A percentile compares a stretch with the other conserved stretches of the same genome.
These are phyloP conservation scores for Calcarius lapponicus DNA, from an alignment of 2,797 vertebrate genomes.

Conservation along the genomic window DNA sequence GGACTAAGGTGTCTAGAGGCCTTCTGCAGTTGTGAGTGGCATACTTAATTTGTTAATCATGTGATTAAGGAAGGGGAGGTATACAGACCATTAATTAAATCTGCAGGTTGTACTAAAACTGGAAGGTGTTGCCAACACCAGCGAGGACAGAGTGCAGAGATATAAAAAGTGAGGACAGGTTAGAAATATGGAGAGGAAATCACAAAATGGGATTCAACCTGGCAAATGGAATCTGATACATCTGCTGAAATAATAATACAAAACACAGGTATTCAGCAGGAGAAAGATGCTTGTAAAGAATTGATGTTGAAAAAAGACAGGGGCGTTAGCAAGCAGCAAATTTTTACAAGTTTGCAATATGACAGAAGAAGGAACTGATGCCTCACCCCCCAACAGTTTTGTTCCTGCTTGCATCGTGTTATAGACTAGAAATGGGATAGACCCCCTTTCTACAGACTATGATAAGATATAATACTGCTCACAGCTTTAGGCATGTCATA, in stretches of 20 bases:
- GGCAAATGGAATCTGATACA: conserved; percentile 7
- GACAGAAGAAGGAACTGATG: background rate
- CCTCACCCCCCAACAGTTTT: background rate
- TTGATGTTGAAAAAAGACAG: background rate
- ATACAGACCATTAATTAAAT: conserved; percentile 31
- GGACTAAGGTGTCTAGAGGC: background rate
- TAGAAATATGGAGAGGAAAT: conserved; percentile 43
- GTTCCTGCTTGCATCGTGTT: background rate
- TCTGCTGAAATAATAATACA: conserved; percentile 36
- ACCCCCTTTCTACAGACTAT: background rate
- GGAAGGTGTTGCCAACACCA: background rate
- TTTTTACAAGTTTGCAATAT: background rate
- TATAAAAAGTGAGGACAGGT: conserved; percentile 14
- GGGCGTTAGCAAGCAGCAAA: background rate
- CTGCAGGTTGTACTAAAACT: background rate
- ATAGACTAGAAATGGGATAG: background rate
- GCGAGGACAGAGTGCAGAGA: background rate
- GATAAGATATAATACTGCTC: background rate
- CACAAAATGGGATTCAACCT: conserved; percentile 45
- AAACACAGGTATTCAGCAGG: background rate
- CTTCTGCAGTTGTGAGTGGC: background rate
- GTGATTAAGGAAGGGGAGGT: conserved; percentile 1
- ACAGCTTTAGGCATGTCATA: conserved; percentile 23
- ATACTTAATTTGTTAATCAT: background rate
- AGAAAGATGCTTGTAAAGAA: background rate